Percentiles rank a stretch among this genome's conserved stretches.
Evolutionary conservation across 2,888 invertebrate genomes (phyloP).

Genomic region (Apodemia mormo): DNA sequence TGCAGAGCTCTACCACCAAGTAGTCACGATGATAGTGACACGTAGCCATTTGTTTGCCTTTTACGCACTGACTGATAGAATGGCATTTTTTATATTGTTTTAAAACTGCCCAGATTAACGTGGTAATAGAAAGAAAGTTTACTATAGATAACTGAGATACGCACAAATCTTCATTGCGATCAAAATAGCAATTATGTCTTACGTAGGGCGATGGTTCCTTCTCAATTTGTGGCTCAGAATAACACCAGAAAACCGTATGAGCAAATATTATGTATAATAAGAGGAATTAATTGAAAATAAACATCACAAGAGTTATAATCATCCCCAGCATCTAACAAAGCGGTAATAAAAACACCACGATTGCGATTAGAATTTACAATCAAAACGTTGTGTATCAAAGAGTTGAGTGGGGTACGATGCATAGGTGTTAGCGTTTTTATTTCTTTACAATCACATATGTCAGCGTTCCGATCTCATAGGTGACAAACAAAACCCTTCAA

Average conservation of each 20-base stretch:
- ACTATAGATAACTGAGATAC: too few relatives aligned
- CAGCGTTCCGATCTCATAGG: too few relatives aligned
- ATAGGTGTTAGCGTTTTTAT: conserved; percentile 29
- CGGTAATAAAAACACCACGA: conserved; percentile 46
- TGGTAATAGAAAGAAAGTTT: too few relatives aligned
- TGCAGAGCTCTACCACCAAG: too few relatives aligned
- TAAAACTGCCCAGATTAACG: too few relatives aligned
- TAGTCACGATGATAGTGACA: too few relatives aligned
- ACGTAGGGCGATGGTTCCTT: background rate
- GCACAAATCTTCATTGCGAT: too few relatives aligned
- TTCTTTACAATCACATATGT: background rate
- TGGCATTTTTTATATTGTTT: too few relatives aligned
- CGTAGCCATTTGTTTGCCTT: too few relatives aligned
- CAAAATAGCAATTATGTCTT: background rate
- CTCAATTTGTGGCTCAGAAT: background rate
- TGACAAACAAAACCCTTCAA: too few relatives aligned
- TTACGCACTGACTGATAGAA: too few relatives aligned
- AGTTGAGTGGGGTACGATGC: conserved; percentile 38
- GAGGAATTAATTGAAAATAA: conserved; percentile 29
- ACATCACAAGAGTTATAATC: conserved; percentile 30
- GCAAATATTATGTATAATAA: conserved; percentile 17
- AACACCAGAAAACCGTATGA: background rate
- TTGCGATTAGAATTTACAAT: conserved; percentile 56
- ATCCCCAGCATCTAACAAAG: conserved; percentile 33
- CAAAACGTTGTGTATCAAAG: conserved; percentile 48